Percentiles rank a stretch among this genome's conserved stretches.
phyloP scores from a whole-genome alignment of 2,888 invertebrate genomes.

The Boloria selene region DNA sequence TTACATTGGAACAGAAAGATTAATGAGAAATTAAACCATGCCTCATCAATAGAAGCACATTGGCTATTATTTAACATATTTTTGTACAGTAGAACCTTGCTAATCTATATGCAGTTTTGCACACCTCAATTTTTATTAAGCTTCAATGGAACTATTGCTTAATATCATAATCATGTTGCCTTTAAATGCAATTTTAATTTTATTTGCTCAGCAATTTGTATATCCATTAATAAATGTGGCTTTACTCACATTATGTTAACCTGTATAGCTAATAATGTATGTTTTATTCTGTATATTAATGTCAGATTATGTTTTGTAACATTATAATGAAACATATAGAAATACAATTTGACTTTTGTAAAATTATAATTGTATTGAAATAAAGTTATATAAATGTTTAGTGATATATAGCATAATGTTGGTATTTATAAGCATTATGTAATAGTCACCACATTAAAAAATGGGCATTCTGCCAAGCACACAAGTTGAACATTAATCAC shows the following conservation, averaged over 20 bases:
- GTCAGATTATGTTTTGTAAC: not conserved
- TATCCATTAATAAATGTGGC: constrained; percentile 6
- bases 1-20: constrained; percentile 33
- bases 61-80: constrained; percentile 57
- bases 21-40: constrained; percentile 54
- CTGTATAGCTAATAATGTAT: not conserved
- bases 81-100: constrained; percentile 56
- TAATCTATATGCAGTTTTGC: constrained; percentile 38
- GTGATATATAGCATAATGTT: no score
- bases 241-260: not conserved
- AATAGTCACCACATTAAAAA: constrained; percentile 13
- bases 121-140: constrained; percentile 25
- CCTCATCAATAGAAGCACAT: constrained; percentile 73
- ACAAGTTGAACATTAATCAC: constrained; percentile 12
- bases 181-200: constrained; percentile 11
- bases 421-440: not conserved
- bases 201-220: constrained; percentile 10
- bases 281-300: no score
- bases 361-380: no score
- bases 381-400: no score
- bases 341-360: no score
- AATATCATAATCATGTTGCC: constrained; percentile 6
- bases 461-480: constrained; percentile 21
- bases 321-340: not conserved
- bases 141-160: constrained; percentile 27